phyloP scores from a whole-genome alignment of 2,113 vertebrate genomes.

The Microcebus jonahi region DNA sequence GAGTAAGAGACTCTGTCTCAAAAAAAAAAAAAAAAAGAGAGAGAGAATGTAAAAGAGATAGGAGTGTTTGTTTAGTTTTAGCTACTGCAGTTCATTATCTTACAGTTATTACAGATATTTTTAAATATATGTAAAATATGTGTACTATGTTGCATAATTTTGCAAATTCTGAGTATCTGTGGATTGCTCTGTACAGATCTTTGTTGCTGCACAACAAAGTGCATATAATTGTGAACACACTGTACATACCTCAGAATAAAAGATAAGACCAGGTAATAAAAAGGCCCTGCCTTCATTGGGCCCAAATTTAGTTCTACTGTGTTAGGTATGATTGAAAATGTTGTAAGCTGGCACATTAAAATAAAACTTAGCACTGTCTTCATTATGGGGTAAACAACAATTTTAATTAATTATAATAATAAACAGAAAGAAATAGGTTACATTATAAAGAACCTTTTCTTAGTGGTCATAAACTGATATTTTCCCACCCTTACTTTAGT shows the following conservation, averaged over 20 bases:
- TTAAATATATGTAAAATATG: not conserved
- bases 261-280: not conserved
- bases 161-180: not conserved
- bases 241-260: not conserved
- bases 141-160: not conserved
- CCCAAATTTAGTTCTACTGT: not conserved
- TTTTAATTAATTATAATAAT: not conserved
- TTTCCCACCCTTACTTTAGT: not conserved
- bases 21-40: not conserved
- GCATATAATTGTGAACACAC: too few relatives aligned
- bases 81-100: not conserved
- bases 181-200: too few relatives aligned
- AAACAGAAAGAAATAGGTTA: constrained; percentile 4
- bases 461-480: not conserved
- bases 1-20: too few relatives aligned
- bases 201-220: too few relatives aligned
- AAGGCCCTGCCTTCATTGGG: not conserved
- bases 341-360: not conserved
- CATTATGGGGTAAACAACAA: not conserved
- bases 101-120: not conserved
- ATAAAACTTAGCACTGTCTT: constrained; percentile 15
- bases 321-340: not conserved
- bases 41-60: not conserved
- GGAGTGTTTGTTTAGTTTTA: not conserved
- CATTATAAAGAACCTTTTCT: constrained; percentile 15